Base-by-base conservation (phyloP, 2,113 vertebrate species). In the Neofelis nebulosa region DNA sequence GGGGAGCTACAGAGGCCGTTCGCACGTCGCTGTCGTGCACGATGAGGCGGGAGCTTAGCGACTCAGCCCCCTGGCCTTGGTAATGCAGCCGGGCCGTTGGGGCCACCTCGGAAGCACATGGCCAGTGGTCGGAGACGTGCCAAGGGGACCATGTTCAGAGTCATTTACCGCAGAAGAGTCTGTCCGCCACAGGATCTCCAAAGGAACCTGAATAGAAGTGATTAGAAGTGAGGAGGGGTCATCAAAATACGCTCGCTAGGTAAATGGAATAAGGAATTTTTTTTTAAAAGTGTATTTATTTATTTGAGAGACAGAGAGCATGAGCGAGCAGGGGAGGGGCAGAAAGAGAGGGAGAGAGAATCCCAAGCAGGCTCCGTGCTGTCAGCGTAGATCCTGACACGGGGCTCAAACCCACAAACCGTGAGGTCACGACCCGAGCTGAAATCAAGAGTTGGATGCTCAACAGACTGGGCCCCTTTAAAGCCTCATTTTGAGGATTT, bases 11-110 rank as follows among this genome's bases (percentile, higher is more conserved):
- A 4, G n/a, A 10, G 15, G 6, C 5, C 18, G 0, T 10, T 18
- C 21, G 18, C 50, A 2, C 0, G 23, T n/a, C 68, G 1, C 0
- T 3, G 23, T 38, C 31, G 5, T 1, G 0, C 4, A 0, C 0
- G 33, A 19, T 8, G 36, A 19, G 12, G 16, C 7, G 21, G 10
- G 21, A 4, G 8, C 3, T 18, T 0, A 3, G 18, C 1, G 0
- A 4, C 74, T 63, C 21, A 0, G 36, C 68, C 13, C 68, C 66
- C 29, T 2, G 1, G 10, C 2, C 14, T 1, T 0, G 4, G 7
- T 1, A 5, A 12, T 15, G 50, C 36, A 27, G 11, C 4, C 1
- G 33, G 18, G 6, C 5, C 0, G 1, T 8, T 23, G 3, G 29
- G 23, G 13, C 19, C 7, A 4, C 4, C 4, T 10, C 66, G 38